Evolutionary conservation across 2,888 invertebrate species (phyloP).

Genomic region (Monochamus alternatus): DNA sequence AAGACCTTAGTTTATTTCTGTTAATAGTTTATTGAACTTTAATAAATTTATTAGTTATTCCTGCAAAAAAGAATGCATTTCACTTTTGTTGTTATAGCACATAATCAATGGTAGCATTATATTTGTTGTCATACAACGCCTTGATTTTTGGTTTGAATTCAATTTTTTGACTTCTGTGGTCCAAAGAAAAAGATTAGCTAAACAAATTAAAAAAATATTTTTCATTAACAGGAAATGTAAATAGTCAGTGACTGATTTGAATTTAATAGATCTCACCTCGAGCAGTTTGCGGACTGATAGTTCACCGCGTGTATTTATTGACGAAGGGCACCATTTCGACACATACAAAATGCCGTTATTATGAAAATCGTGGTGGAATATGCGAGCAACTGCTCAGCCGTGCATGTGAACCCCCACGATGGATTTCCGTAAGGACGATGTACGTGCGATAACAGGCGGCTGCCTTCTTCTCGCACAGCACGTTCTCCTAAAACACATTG

Average conservation of each 20-base stretch:
- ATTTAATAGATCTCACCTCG: slow-evolving; percentile 11
- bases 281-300: slow-evolving; percentile 20
- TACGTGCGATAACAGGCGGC: slow-evolving; percentile 70
- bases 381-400: slow-evolving; percentile 65
- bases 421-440: slow-evolving; percentile 71
- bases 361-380: slow-evolving; percentile 63
- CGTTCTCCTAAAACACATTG: slow-evolving; percentile 56
- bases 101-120: too few relatives aligned
- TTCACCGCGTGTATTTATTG: slow-evolving; percentile 28
- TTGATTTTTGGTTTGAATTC: too few relatives aligned
- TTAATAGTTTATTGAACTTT: too few relatives aligned
- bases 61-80: too few relatives aligned
- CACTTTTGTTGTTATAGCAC: too few relatives aligned
- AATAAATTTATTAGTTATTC: too few relatives aligned
- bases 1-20: too few relatives aligned
- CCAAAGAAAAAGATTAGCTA: too few relatives aligned
- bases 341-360: slow-evolving; percentile 59
- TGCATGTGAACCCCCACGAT: slow-evolving; percentile 66
- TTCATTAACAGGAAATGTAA: too few relatives aligned
- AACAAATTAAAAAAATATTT: too few relatives aligned
- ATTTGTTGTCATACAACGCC: too few relatives aligned
- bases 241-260: not conserved
- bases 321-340: slow-evolving; percentile 47
- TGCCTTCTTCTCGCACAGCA: slow-evolving; percentile 58
- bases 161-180: too few relatives aligned